These are phyloP conservation scores for Muscicapa striata DNA, from an alignment of 2,797 vertebrate species.

Conservation along the genomic window DNA sequence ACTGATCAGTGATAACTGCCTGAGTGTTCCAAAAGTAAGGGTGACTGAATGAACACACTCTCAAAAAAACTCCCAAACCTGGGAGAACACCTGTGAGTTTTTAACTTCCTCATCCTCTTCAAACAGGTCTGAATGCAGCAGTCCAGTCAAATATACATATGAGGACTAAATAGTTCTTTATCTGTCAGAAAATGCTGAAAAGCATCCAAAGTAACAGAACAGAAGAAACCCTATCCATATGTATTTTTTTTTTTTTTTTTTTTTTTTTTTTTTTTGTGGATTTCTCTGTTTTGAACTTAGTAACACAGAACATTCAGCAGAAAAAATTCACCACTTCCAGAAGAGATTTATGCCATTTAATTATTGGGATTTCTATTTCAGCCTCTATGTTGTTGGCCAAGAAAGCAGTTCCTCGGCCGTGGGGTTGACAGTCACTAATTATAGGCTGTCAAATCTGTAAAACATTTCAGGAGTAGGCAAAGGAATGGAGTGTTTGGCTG, in stretches of 20 bases:
- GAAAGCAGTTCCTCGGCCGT: rapidly evolving
- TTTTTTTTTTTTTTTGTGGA: no score
- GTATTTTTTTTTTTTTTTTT: not conserved
- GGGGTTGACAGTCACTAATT: not conserved
- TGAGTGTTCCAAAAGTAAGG: not conserved
- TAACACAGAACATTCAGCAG: not conserved
- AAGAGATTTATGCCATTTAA: not conserved
- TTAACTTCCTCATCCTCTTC: not conserved
- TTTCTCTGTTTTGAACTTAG: not conserved
- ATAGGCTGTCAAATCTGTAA: not conserved
- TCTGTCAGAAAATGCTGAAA: not conserved
- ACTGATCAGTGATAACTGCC: not conserved
- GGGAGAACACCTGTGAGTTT: not conserved
- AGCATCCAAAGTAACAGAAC: not conserved
- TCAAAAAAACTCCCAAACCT: rapidly evolving
- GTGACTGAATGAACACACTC: not conserved
- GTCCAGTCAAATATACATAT: not conserved
- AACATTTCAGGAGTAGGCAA: not conserved
- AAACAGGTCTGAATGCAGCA: not conserved
- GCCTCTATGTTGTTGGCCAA: not conserved
- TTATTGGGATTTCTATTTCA: not conserved
- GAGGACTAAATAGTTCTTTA: not conserved
- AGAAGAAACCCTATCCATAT: not conserved
- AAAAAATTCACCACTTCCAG: not conserved
- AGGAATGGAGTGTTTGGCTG: not conserved